Evolutionary conservation across 2,888 invertebrate species (phyloP).

Genomic region (Clanis bilineata): DNA sequence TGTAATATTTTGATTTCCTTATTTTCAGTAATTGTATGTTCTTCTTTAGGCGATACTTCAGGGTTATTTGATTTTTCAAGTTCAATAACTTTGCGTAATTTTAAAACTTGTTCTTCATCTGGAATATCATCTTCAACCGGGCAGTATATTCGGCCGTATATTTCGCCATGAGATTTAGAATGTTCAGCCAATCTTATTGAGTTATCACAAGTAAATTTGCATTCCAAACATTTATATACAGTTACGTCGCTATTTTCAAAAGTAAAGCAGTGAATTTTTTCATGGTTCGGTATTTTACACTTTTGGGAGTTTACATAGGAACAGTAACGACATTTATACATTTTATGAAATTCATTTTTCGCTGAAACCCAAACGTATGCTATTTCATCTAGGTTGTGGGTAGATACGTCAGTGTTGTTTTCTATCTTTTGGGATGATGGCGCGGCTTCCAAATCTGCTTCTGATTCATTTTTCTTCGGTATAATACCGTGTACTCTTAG

Average conservation of each 20-base stretch:
- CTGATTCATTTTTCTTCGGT: constrained; percentile 65
- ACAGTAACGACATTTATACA: constrained; percentile 92
- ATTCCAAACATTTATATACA: constrained; percentile 86
- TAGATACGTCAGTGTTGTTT: constrained; percentile 44
- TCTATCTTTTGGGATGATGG: constrained; percentile 40
- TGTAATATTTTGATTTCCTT: constrained; percentile 79
- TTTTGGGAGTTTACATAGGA: constrained; percentile 92
- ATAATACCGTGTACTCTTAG: constrained; percentile 87
- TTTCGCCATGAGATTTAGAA: constrained; percentile 88
- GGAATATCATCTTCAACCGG: constrained; percentile 84
- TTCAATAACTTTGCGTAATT: constrained; percentile 66
- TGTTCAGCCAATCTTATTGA: constrained; percentile 87
- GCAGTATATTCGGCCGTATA: constrained; percentile 87
- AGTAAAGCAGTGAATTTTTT: constrained; percentile 86
- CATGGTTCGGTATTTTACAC: constrained; percentile 91
- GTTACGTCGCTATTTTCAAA: constrained; percentile 79
- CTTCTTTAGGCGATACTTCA: constrained; percentile 49
- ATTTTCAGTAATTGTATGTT: constrained; percentile 39
- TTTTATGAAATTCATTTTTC: constrained; percentile 87
- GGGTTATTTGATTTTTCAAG: constrained; percentile 52
- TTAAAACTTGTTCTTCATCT: constrained; percentile 85
- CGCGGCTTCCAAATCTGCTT: constrained; percentile 66
- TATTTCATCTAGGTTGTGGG: constrained; percentile 81
- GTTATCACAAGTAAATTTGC: constrained; percentile 90
- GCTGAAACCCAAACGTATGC: constrained; percentile 90